Conservation (phyloP, 2,797 vertebrate species). For the Acropternis orthonyx region DNA sequence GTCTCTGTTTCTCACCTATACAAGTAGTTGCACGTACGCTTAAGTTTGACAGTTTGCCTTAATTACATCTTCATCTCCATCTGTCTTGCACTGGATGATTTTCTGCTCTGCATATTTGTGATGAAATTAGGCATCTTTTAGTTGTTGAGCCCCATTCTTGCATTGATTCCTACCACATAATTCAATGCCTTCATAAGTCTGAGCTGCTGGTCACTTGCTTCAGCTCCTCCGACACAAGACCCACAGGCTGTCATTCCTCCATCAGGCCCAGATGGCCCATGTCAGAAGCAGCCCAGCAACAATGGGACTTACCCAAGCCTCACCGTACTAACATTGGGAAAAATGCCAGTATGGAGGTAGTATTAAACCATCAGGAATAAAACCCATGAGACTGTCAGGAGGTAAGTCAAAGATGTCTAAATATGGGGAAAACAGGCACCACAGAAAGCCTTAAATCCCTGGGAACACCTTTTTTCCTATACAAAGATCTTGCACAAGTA, state of each 20-base stretch:
- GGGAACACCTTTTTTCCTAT: fast-evolving
- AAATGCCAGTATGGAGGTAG: not conserved
- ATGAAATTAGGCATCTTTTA: not conserved
- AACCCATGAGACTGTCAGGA: fast-evolving
- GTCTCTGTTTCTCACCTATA: not conserved
- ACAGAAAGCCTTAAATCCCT: not conserved
- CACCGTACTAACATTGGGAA: not conserved
- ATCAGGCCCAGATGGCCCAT: not conserved
- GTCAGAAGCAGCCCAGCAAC: not conserved
- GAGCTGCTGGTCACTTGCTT: not conserved
- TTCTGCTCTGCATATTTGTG: not conserved
- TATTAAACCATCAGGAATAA: not conserved
- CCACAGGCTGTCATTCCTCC: not conserved
- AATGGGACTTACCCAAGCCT: fast-evolving
- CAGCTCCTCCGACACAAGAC: not conserved
- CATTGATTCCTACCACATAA: not conserved
- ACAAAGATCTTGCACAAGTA: not conserved
- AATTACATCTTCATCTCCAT: not conserved
- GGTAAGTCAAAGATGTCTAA: not conserved
- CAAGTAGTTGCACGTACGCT: not conserved
- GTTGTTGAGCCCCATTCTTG: not conserved
- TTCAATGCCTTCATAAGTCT: not conserved
- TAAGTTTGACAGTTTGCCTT: not conserved
- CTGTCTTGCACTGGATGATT: not conserved
- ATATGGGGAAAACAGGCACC: not conserved